These are phyloP conservation scores for Papilio dardanus DNA, from an alignment of 1,140 invertebrate species.

Conservation along the genomic window DNA sequence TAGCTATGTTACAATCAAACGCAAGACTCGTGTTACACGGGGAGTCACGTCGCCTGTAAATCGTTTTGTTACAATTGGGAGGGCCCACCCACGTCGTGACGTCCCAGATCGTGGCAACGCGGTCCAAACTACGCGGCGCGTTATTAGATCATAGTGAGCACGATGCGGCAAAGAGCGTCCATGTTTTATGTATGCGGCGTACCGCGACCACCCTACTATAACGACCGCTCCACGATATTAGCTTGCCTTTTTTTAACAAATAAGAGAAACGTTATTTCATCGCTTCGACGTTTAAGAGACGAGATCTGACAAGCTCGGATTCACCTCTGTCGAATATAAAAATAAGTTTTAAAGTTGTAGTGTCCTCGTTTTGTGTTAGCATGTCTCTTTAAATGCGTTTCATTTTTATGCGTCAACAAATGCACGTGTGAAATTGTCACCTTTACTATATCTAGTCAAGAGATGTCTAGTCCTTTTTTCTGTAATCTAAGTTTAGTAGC, in stretches of 20 bases:
- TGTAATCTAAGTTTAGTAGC: not conserved
- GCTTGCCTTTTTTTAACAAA: slow-evolving; percentile 42
- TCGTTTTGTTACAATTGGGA: not conserved
- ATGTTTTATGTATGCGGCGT: slow-evolving; percentile 57
- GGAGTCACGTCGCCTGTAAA: not conserved
- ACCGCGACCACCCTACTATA: slow-evolving; percentile 47
- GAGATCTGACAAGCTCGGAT: not conserved
- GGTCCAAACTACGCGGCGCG: slow-evolving; percentile 40
- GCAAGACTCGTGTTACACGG: not conserved
- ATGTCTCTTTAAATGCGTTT: too few species aligned
- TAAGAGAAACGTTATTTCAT: slow-evolving; percentile 34
- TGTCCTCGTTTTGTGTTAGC: not conserved
- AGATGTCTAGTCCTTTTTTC: not conserved
- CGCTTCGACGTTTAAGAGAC: not conserved
- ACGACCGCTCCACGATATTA: slow-evolving; percentile 50
- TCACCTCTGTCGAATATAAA: not conserved
- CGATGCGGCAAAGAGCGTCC: slow-evolving; percentile 49
- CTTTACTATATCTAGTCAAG: not conserved
- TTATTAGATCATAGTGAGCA: slow-evolving; percentile 55
- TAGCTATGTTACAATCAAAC: not conserved
- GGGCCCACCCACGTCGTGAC: slow-evolving; percentile 15
- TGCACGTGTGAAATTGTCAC: not conserved
- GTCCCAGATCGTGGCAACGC: slow-evolving; percentile 28
- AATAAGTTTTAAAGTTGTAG: not conserved
- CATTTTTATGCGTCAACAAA: not conserved